A percentile compares a stretch with the other conserved stretches of the same genome.
Conservation (phyloP, 2,113 vertebrate genomes). For the Leptobrachium ailaonicum region DNA sequence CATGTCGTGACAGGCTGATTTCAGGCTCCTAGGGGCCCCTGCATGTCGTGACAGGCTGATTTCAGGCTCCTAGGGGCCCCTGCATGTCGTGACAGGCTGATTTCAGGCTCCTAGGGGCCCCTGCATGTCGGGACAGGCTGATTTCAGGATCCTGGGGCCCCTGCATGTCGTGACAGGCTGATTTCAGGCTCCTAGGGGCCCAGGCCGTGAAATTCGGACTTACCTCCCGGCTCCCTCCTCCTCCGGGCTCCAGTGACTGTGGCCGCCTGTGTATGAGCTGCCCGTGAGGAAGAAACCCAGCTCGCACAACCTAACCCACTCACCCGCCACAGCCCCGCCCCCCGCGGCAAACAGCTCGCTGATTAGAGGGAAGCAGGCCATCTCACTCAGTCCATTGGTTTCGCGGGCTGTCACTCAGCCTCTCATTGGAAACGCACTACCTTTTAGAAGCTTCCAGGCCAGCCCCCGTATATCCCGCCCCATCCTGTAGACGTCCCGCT, state of each 20-base stretch:
- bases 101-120: no score
- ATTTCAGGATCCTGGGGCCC: neutral
- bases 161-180: neutral
- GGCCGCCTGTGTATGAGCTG: neutral
- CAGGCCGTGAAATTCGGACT: neutral
- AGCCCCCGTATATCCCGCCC: neutral
- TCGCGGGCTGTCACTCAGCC: neutral
- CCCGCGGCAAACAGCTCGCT: neutral
- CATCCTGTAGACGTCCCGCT: neutral
- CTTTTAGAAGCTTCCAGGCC: neutral
- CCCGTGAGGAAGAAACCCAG: neutral
- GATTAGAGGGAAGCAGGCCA: neutral
- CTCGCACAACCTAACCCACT: conserved; percentile 10
- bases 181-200: neutral
- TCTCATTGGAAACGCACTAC: neutral
- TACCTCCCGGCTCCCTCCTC: conserved; percentile 34
- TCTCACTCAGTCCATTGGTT: neutral
- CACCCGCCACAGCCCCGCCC: neutral
- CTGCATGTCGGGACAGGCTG: neutral
- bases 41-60: no score
- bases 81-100: no score
- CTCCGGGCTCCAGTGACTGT: neutral
- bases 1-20: neutral
- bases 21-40: neutral
- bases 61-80: no score